phyloP scores from a whole-genome alignment of 2,888 invertebrate species.

The Polyommatus icarus region DNA sequence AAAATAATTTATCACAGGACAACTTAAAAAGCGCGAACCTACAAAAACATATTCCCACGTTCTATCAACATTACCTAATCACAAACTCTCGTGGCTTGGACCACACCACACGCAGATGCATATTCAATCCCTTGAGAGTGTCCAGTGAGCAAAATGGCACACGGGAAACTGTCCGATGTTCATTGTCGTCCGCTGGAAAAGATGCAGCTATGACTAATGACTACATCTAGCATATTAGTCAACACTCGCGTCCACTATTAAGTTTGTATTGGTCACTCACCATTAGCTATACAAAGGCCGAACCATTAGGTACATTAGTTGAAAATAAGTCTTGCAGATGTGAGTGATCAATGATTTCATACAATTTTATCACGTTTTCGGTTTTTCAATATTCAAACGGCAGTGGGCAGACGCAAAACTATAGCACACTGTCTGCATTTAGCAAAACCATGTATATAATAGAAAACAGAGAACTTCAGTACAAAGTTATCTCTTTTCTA shows the following conservation, averaged over 20 bases:
- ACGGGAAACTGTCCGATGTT: not conserved
- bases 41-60: not conserved
- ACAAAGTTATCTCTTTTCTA: too few species aligned
- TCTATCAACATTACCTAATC: not conserved
- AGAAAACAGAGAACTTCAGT: too few species aligned
- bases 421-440: too few species aligned
- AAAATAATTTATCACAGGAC: too few species aligned
- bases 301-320: not conserved
- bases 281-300: not conserved
- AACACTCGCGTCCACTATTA: not conserved
- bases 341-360: not conserved
- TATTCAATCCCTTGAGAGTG: constrained; percentile 15
- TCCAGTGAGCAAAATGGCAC: not conserved
- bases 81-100: not conserved
- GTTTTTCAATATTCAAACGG: not conserved
- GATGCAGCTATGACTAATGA: not conserved
- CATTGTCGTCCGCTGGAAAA: not conserved
- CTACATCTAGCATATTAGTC: not conserved
- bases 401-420: too few species aligned
- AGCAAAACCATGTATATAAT: too few species aligned
- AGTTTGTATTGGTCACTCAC: not conserved
- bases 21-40: too few species aligned
- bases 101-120: not conserved
- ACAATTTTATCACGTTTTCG: not conserved
- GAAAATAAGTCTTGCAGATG: not conserved